Base-by-base conservation (phyloP, 2,888 invertebrate species). In the Bhutanitis thaidina region DNA sequence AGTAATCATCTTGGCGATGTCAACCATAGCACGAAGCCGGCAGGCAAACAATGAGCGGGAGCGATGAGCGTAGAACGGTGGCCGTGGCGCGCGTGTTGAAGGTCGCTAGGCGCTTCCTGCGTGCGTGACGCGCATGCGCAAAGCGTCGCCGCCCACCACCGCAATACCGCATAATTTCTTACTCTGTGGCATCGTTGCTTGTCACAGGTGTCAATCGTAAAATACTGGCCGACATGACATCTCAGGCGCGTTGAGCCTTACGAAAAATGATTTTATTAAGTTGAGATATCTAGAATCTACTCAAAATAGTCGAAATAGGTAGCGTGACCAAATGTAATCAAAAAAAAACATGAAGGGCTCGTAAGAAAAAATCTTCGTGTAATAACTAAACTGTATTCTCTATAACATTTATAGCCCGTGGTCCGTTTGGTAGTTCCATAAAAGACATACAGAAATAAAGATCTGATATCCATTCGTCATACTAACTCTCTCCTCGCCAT, bases 51-150 rank as follows among this genome's bases (percentile, higher is more conserved):
- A 83, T 83, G 73, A 60, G 50, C 61, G 61, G 64, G 67, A 66
- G 69, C 58, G 69, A 65, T 65, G 65, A 62, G 64, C 65, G 60
- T 74, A 68, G 72, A 68, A 67, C 67, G 65, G 74, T 61, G 87
- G 75, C 86, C 87, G 70, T 84, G 87, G 78, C 71, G 77, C 73
- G 80, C 75, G 71, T 74, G 74, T 54, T 70, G 87, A 87, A 88
- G 88, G 88, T 69, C 86, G 77, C 48, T 60, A 62, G 58, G 61
- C 74, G 80, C 83, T 88, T 88, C 89, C 88, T 87, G 87, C 79
- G 83, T 80, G 80, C 89, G 88, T 88, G 89, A 82, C 75, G 69
- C 61, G 88, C 83, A 87, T 88, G 75, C 75, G 65, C 53, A 35
- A 50, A 35, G 46, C 44, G 41, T 45, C 50, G 49, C 54, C 40